These are phyloP conservation scores for Camponotus fellah DNA, from an alignment of 2,888 invertebrate genomes.

Conservation along the genomic window DNA sequence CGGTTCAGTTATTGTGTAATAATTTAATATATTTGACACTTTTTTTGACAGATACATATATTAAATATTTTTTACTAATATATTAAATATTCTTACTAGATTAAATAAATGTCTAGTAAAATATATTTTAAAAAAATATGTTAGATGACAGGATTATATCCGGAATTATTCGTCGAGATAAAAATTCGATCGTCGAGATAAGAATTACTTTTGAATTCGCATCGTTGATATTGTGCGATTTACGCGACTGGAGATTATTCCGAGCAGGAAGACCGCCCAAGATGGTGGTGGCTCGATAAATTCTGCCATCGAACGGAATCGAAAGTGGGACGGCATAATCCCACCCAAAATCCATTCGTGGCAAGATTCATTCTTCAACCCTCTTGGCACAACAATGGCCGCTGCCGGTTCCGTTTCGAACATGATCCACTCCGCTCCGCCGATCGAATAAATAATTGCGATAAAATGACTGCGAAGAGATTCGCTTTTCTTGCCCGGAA, in stretches of 20 bases:
- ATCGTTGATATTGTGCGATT: slow-evolving; percentile 61
- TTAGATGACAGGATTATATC: background rate
- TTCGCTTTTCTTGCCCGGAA: slow-evolving; percentile 28
- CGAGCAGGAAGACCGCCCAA: slow-evolving; percentile 59
- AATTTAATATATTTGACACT: background rate
- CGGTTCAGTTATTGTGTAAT: background rate
- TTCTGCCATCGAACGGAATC: slow-evolving; percentile 70
- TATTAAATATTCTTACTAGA: background rate
- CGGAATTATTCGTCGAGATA: slow-evolving; percentile 8
- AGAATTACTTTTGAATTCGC: slow-evolving; percentile 26
- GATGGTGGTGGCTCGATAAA: slow-evolving; percentile 65
- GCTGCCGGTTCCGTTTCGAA: slow-evolving; percentile 62
- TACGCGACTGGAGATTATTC: slow-evolving; percentile 64
- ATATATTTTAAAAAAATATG: background rate
- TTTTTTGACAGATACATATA: background rate
- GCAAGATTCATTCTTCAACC: slow-evolving; percentile 72
- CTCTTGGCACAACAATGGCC: slow-evolving; percentile 70
- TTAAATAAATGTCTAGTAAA: background rate
- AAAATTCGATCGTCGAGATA: background rate
- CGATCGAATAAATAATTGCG: slow-evolving; percentile 51
- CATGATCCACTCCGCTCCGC: slow-evolving; percentile 57
- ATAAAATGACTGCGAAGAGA: slow-evolving; percentile 62
- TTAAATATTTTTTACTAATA: too few species aligned
- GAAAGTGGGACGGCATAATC: slow-evolving; percentile 74
- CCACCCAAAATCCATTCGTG: slow-evolving; percentile 69